A percentile compares a stretch with the other conserved stretches of the same genome.
phyloP scores from a whole-genome alignment of 2,888 invertebrate genomes.

The Cheilosia soror region DNA sequence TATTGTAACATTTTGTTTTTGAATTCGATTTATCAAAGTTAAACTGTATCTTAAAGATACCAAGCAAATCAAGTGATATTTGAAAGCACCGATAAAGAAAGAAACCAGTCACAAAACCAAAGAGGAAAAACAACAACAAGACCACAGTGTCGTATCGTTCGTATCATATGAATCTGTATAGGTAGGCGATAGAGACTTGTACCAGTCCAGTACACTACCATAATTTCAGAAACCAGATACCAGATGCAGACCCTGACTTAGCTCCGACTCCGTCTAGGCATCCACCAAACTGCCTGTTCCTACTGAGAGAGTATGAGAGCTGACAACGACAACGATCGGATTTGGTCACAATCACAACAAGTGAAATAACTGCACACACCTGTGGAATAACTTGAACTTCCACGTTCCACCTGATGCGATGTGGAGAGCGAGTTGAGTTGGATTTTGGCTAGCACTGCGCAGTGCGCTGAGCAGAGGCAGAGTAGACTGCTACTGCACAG shows the following conservation, averaged over 20 bases:
- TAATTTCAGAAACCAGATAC: slow-evolving; percentile 62
- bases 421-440: slow-evolving; percentile 8
- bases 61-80: slow-evolving; percentile 41
- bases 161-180: slow-evolving; percentile 48
- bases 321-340: slow-evolving; percentile 36
- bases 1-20: not conserved
- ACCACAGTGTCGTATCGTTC: slow-evolving; percentile 3
- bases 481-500: no score
- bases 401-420: slow-evolving; percentile 53
- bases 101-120: slow-evolving; percentile 59
- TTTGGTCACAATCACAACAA: slow-evolving; percentile 70
- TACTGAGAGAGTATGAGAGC: slow-evolving; percentile 35
- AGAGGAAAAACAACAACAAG: slow-evolving; percentile 52
- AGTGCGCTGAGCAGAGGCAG: not conserved
- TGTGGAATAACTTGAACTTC: slow-evolving; percentile 73
- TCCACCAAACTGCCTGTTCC: slow-evolving; percentile 10
- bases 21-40: slow-evolving; percentile 23
- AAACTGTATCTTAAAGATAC: slow-evolving; percentile 42
- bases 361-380: slow-evolving; percentile 73
- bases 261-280: not conserved
- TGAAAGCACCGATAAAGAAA: slow-evolving; percentile 58
- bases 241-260: slow-evolving; percentile 52
- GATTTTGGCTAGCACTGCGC: not conserved
- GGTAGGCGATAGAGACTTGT: slow-evolving; percentile 24
- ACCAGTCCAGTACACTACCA: slow-evolving; percentile 43